Percentiles rank a stretch among this genome's conserved stretches.
Evolutionary conservation across 2,888 invertebrate genomes (phyloP).

Genomic region (Ochropleura leucogaster): DNA sequence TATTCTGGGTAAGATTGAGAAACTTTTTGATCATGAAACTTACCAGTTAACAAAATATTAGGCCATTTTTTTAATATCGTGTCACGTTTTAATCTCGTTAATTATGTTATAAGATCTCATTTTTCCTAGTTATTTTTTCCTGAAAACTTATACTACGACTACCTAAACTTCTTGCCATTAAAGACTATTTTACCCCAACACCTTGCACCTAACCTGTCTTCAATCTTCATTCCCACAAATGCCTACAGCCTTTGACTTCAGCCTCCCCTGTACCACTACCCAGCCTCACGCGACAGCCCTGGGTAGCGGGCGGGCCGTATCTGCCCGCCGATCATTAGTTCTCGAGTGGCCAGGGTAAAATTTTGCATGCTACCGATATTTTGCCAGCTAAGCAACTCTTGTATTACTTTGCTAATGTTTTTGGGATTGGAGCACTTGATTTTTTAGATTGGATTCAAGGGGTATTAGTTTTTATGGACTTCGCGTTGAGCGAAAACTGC

Average conservation of each 20-base stretch:
- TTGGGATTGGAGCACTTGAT: constrained; percentile 39
- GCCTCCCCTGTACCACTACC: constrained; percentile 33
- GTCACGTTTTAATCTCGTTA: too few species aligned
- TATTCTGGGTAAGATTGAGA: not conserved
- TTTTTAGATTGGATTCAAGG: constrained; percentile 34
- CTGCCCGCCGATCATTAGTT: constrained; percentile 85
- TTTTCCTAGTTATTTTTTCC: too few species aligned
- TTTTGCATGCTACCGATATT: constrained; percentile 86
- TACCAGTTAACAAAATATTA: too few species aligned
- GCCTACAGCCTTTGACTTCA: constrained; percentile 10
- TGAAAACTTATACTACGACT: too few species aligned
- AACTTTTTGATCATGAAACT: not conserved
- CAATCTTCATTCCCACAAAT: constrained; percentile 29
- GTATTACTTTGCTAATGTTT: constrained; percentile 55
- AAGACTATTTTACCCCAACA: not conserved
- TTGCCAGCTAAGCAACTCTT: constrained; percentile 67
- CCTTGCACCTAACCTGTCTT: not conserved
- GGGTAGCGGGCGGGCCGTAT: constrained; percentile 78
- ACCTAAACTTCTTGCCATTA: not conserved
- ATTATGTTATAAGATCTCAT: too few species aligned
- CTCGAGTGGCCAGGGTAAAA: constrained; percentile 81
- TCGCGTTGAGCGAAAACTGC: not conserved
- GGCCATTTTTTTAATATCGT: too few species aligned
- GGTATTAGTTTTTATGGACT: constrained; percentile 6
- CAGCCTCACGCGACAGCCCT: constrained; percentile 76